Evolutionary conservation across 1,140 invertebrate species (phyloP), one percentile per base, ranked within the genome.

Genomic region (Pachyrhynchus sulphureomaculatus): DNA sequence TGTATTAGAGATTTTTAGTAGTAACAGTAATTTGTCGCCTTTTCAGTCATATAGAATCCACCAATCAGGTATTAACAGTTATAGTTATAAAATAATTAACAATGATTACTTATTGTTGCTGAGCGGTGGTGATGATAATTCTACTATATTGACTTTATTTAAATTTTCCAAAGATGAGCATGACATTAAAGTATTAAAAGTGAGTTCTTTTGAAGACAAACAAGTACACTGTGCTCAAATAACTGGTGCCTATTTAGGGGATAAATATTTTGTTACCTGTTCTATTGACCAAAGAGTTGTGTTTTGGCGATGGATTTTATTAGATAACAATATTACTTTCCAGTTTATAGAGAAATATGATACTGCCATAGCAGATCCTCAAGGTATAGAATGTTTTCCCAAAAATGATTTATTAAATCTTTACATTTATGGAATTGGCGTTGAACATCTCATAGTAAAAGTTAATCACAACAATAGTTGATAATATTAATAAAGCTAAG

Each of bases 61-160:
- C 74, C 85, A 88, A 73, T 87, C 86, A 20, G 89, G 88, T 41
- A 85, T 91, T 10, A 90, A 89, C 73, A 79, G 83, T 62, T 76
- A 82, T 39, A 80, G 81, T 70, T 68, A 77, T 3, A 74, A 74
- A 65, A 8, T 68, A 29, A 42, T 82, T 45, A 58, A 70, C 55
- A 72, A 78, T 15, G 64, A 75, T 52, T 51, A 69, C 45, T 77
- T 83, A 55, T 53, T 87, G 10, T 65, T 89, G 34, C 78, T 79
- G 0, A 86, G 84, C 32, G 88, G 86, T 15, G 87, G 88, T 15
- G 88, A 90, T 71, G 88, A 90, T 67, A 89, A 87, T 78, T 72
- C 81, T n/a, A 60, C 89, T 15, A 76, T 77, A 68, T 57, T 88
- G 26, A 65, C 33, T 57, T 62, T 66, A 47, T 59, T 69, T 51